These are phyloP conservation scores for Diarsia mendica DNA, from an alignment of 2,888 invertebrate species.

Conservation along the genomic window DNA sequence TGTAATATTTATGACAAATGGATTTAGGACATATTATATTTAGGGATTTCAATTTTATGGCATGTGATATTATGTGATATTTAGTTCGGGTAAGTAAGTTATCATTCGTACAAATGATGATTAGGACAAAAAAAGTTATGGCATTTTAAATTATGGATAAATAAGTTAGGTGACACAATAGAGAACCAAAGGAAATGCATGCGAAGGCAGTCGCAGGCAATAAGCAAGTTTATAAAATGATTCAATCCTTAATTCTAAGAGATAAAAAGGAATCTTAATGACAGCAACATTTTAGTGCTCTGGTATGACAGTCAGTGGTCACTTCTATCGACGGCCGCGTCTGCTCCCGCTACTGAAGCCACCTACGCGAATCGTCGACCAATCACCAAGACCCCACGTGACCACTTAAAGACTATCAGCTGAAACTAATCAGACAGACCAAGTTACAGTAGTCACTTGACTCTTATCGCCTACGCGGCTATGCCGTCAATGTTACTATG, in stretches of 20 bases:
- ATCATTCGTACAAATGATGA: no score
- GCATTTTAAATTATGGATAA: no score
- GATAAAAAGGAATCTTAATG: neutral
- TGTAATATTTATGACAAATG: no score
- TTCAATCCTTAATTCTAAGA: neutral
- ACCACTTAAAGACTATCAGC: constrained; percentile 52
- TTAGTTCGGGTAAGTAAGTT: no score
- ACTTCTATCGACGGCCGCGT: constrained; percentile 70
- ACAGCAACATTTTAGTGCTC: constrained; percentile 49
- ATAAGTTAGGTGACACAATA: no score
- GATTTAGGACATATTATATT: no score
- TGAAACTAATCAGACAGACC: constrained; percentile 68
- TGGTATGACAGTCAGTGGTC: constrained; percentile 66
- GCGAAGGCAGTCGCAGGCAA: neutral
- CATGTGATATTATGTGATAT: no score
- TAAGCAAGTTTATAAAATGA: neutral
- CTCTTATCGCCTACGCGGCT: constrained; percentile 85
- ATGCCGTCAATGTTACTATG: constrained; percentile 76
- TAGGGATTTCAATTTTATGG: no score
- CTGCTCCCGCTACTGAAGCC: constrained; percentile 75
- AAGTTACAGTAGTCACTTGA: constrained; percentile 67
- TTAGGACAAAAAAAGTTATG: no score
- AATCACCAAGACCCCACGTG: constrained; percentile 71
- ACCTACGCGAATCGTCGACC: constrained; percentile 78
- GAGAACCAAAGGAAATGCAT: neutral